These are phyloP conservation scores for Eptesicus fuscus DNA, from an alignment of 2,113 vertebrate species.

Conservation along the genomic window DNA sequence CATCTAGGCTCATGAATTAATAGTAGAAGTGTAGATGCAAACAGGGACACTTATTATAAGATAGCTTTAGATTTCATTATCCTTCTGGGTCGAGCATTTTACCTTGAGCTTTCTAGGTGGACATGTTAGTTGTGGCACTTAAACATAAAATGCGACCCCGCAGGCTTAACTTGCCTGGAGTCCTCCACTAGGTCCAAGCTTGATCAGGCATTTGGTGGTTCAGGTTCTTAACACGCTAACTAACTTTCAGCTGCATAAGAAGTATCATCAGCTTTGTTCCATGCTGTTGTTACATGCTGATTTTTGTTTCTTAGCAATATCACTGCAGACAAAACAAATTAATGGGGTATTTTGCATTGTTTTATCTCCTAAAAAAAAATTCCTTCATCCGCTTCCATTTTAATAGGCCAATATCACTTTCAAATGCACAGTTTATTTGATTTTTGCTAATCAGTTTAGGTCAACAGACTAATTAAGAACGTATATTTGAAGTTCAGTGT, in stretches of 20 bases:
- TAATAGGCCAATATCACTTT: background rate
- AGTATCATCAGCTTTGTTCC: background rate
- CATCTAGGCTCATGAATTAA: background rate
- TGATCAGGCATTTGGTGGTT: background rate
- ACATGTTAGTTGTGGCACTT: background rate
- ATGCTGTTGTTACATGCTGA: background rate
- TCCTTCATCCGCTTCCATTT: background rate
- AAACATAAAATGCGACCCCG: background rate
- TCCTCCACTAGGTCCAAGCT: background rate
- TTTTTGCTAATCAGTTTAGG: background rate
- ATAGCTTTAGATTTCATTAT: background rate
- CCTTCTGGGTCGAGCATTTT: background rate
- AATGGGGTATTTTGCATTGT: background rate
- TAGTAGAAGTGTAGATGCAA: slow-evolving; percentile 26
- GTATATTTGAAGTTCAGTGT: background rate
- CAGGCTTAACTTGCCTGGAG: background rate
- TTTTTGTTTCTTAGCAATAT: background rate
- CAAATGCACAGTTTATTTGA: background rate
- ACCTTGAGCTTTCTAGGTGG: background rate
- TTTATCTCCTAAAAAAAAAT: background rate
- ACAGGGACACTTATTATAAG: background rate
- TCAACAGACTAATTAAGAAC: background rate
- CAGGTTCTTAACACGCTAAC: background rate
- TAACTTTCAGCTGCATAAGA: background rate
- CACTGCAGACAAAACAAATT: background rate